Evolutionary conservation across 35 echinoderm and acorn worm genomes (phyloP), one percentile per base, ranked within the genome.

Genomic region (Lytechinus variegatus): DNA sequence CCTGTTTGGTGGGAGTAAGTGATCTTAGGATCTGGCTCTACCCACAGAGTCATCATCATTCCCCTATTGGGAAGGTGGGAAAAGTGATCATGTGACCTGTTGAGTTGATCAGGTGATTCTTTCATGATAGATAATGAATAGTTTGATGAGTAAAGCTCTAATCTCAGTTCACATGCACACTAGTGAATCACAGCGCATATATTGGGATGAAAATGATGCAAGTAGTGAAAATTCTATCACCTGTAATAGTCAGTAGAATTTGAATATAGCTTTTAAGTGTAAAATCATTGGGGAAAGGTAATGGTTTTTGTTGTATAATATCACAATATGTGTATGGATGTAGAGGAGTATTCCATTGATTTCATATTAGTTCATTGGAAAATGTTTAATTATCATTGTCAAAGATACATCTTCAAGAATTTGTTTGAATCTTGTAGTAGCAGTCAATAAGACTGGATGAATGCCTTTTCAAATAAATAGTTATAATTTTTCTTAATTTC

Each of bases 1-100:
- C n/a, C 92, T 97, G 29, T 89, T 99, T 92, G 98, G 97, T 19
- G 95, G 97, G 21, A 92, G 96, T 55, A 96, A 94, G 55, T 97
- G 71, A 97, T 86, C 96, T 72, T 92, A 52, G 7, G 56, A 94
- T 29, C 16, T 24, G 66, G 66, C 66, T 79, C 66, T 79, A 44
- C 33, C 33, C 33, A 5, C n/a, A 24, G 66, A 79, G 66, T 24
- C 19, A 79, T 79, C 7, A 79, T 79, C 66, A n/a, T n/a, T 24
- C 66, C n/a, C 0, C n/a, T 24, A 16, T 6, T 79, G 21, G n/a
- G 4, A 19, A 24, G 66, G n/a, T 7, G 14, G 66, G n/a, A 5
- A 21, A 71, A 71, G 61, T 71, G 61, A 13, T 79, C 66, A 79
- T n/a, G 19, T 79, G 66, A 79, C 19, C 21, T 79, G 16, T 79